Evolutionary conservation across 2,113 vertebrate species (phyloP), one percentile per base, ranked within the genome.

Genomic region (Plestiodon gilberti): DNA sequence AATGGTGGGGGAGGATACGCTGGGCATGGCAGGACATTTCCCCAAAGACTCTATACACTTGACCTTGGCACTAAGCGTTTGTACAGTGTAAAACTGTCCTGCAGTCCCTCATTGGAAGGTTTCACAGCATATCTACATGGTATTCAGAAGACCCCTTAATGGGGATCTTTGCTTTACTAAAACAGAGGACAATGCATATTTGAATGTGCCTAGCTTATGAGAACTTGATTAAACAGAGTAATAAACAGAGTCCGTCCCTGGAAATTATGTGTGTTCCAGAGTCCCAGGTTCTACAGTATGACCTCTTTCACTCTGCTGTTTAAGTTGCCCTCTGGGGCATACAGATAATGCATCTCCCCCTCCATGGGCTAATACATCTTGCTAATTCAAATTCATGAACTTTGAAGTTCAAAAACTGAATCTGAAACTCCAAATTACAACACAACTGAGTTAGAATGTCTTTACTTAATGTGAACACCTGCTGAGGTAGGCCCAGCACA

Each of bases 401-500:
- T 62, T 23, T 83, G 55, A 75, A 62, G 57, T 3, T n/a, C 33
- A 74, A 83, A 83, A 83, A 73, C 25, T 38, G 52, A 57, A 71
- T 61, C 30, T 64, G 70, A n/a, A 83, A 83, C 35, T 61, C 75
- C 57, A 75, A 48, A 43, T 83, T 62, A 64, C 57, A 62, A 48
- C 40, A 64, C 55, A 83, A 75, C 23, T 17, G 38, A 33, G 55
- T 61, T 74, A 62, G 70, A 62, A 83, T 48, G 57, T n/a, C 55
- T 83, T 74, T 73, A 73, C 33, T 83, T 74, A 62, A 75, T 75
- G 35, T 43, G 57, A 64, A 40, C 57, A 48, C 82, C 82, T 83
- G 70, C 82, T 59, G 70, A 43, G 70, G 55, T n/a, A 57, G 18
- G 70, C 82, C 57, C 70, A 75, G 82, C 59, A 74, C 70, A 83